These are phyloP conservation scores for Paramormyrops hopkinsi DNA, from an alignment of 2,797 vertebrate species.

Conservation along the genomic window DNA sequence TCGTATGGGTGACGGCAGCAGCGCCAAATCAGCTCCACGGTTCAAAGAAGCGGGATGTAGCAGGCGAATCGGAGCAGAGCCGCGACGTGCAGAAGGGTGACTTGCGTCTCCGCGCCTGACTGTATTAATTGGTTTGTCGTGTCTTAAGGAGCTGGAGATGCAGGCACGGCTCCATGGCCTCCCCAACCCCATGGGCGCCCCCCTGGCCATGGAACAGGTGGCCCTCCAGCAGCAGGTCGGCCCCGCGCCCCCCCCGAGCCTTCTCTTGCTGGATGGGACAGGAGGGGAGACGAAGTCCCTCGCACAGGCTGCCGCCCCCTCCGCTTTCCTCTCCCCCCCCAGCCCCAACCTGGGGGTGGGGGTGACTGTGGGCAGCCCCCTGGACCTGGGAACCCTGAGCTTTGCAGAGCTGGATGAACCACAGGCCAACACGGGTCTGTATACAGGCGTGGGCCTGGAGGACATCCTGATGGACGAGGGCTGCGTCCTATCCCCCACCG, in stretches of 20 bases:
- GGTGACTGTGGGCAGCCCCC: constrained; percentile 62
- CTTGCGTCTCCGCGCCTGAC: neutral
- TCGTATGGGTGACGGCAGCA: neutral
- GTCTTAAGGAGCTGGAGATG: constrained; percentile 79
- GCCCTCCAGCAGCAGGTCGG: constrained; percentile 42
- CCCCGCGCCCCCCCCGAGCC: constrained; percentile 42
- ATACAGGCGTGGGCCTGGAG: constrained; percentile 61
- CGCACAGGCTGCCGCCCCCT: constrained; percentile 43
- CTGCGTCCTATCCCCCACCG: constrained; percentile 62
- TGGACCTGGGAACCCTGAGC: constrained; percentile 69
- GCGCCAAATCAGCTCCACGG: neutral
- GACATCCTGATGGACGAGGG: constrained; percentile 86
- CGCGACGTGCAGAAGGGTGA: neutral
- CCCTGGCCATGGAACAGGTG: constrained; percentile 42
- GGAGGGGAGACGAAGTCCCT: constrained; percentile 33
- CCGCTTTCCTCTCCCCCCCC: constrained; percentile 61
- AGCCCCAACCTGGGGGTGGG: constrained; percentile 58
- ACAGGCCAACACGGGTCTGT: constrained; percentile 53
- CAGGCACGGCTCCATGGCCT: constrained; percentile 75
- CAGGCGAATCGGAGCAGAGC: neutral
- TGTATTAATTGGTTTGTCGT: neutral
- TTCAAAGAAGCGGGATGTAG: neutral
- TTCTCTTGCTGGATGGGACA: constrained; percentile 39
- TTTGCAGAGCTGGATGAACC: constrained; percentile 69
- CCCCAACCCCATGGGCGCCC: constrained; percentile 33